phyloP scores from a whole-genome alignment of 2,888 invertebrate species.

The Chymomyza procnemis region DNA sequence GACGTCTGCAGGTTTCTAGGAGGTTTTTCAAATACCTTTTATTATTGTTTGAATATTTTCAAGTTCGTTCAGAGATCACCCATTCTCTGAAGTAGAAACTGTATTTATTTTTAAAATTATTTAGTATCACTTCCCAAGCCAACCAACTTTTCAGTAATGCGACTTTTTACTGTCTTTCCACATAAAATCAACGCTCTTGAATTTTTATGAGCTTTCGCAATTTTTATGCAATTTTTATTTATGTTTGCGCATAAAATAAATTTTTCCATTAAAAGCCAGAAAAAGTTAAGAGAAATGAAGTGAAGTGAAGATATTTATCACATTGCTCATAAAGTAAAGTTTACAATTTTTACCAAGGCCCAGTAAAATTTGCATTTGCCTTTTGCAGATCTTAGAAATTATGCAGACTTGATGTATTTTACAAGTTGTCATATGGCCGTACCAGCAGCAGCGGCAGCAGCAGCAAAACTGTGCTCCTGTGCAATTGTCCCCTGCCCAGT shows the following conservation, averaged over 20 bases:
- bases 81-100: too few relatives aligned
- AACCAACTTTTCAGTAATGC: background rate
- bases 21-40: too few relatives aligned
- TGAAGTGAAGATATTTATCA: slow-evolving; percentile 54
- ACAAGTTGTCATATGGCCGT: background rate
- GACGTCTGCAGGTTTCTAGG: too few relatives aligned
- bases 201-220: slow-evolving; percentile 47
- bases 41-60: too few relatives aligned
- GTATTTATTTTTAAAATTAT: too few relatives aligned
- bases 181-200: slow-evolving; percentile 16
- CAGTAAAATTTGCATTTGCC: slow-evolving; percentile 50
- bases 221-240: slow-evolving; percentile 43
- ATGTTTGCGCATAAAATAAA: slow-evolving; percentile 58
- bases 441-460: background rate
- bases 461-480: background rate
- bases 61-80: too few relatives aligned
- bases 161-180: background rate
- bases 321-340: slow-evolving; percentile 51
- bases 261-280: slow-evolving; percentile 53
- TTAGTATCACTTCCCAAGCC: background rate
- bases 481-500: background rate
- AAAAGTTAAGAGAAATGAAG: slow-evolving; percentile 17
- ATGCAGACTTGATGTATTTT: slow-evolving; percentile 21
- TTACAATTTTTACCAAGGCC: slow-evolving; percentile 41
- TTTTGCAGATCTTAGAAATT: slow-evolving; percentile 31